phyloP scores from a whole-genome alignment of 1,140 invertebrate species.

The Pantala flavescens region DNA sequence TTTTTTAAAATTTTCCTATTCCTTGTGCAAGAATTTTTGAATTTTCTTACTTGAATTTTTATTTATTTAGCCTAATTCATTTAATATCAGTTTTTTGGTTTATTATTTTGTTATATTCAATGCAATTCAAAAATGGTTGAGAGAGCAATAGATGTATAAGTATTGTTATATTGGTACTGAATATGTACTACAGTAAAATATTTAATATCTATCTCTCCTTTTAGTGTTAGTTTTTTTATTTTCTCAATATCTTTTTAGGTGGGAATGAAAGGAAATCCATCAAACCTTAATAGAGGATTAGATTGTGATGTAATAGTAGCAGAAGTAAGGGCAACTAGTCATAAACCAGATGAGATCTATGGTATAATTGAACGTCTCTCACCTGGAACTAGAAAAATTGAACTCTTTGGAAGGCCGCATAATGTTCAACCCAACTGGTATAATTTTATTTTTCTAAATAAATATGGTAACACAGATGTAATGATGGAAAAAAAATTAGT shows the following conservation, averaged over 20 bases:
- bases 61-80: no score
- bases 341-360: conserved; percentile 98
- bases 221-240: no score
- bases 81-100: no score
- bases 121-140: no score
- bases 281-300: conserved; percentile 81
- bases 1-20: no score
- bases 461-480: conserved; percentile 14
- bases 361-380: conserved; percentile 79
- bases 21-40: no score
- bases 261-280: conserved; percentile 90
- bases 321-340: conserved; percentile 92
- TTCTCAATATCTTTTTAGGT: conserved; percentile 44
- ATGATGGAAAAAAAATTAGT: conserved; percentile 15
- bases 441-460: conserved; percentile 20
- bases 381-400: conserved; percentile 91
- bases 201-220: no score
- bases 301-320: conserved; percentile 98
- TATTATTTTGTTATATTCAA: no score
- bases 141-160: no score
- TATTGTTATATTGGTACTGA: no score
- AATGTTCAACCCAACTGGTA: conserved; percentile 98
- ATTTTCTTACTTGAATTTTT: no score
- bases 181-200: no score
- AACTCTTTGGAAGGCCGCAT: conserved; percentile 92